phyloP scores from a whole-genome alignment of 2,888 invertebrate genomes.

The Xestobium rufovillosum region DNA sequence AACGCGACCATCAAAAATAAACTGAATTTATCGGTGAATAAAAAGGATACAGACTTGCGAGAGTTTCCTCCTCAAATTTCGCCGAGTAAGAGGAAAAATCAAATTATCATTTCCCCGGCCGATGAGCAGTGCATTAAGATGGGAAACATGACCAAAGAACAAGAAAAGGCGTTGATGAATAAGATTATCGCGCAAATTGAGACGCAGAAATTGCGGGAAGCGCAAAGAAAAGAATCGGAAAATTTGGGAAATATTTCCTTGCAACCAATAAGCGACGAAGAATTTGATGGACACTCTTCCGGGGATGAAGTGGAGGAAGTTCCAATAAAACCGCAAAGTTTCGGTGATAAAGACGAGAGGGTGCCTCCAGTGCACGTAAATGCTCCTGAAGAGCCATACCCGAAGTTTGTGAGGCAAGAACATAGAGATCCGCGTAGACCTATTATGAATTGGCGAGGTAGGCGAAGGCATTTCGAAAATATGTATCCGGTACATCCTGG shows the following conservation, averaged over 20 bases:
- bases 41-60: slow-evolving; percentile 4
- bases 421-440: slow-evolving; percentile 16
- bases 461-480: slow-evolving; percentile 17
- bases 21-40: slow-evolving; percentile 29
- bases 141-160: slow-evolving; percentile 65
- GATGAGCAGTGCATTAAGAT: slow-evolving; percentile 72
- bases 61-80: slow-evolving; percentile 3
- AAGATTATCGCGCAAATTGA: slow-evolving; percentile 74
- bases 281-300: slow-evolving; percentile 32
- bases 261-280: slow-evolving; percentile 42
- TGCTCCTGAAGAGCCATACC: slow-evolving; percentile 24
- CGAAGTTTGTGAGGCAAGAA: slow-evolving; percentile 14
- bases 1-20: slow-evolving; percentile 62
- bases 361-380: slow-evolving; percentile 42
- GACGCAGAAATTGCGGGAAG: slow-evolving; percentile 65
- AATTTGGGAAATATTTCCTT: slow-evolving; percentile 37
- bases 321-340: slow-evolving; percentile 24
- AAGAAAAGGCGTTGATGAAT: slow-evolving; percentile 68
- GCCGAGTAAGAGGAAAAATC: slow-evolving; percentile 52
- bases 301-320: slow-evolving; percentile 20
- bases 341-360: slow-evolving; percentile 51
- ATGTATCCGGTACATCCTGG: slow-evolving; percentile 21
- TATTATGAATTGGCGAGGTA: slow-evolving; percentile 25
- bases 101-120: slow-evolving; percentile 71
- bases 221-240: slow-evolving; percentile 64